Percentiles rank a stretch among this genome's conserved stretches.
These are phyloP conservation scores for Nyctalus aviator DNA, from an alignment of 2,797 vertebrate genomes.

Conservation along the genomic window DNA sequence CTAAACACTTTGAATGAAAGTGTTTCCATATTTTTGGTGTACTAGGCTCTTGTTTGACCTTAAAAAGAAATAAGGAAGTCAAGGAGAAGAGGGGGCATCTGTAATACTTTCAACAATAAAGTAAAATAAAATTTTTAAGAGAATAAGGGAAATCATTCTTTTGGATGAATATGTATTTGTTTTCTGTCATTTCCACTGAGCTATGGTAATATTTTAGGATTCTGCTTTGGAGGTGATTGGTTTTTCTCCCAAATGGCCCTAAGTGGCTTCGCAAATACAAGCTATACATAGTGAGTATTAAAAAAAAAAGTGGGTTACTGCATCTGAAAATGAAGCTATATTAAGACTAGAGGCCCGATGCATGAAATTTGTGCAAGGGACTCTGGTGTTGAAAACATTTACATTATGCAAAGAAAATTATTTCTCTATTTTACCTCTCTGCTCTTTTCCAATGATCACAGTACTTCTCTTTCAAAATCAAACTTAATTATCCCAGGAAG, in stretches of 20 bases:
- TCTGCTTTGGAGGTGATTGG: constrained; percentile 64
- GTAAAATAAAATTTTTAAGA: background rate
- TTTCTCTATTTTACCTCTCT: constrained; percentile 19
- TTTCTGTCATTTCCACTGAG: constrained; percentile 24
- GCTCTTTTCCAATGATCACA: background rate
- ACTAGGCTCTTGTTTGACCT: constrained; percentile 25
- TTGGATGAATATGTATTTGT: constrained; percentile 22
- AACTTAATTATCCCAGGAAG: background rate
- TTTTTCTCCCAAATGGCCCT: constrained; percentile 52
- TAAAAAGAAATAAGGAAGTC: constrained; percentile 58
- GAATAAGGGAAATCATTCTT: constrained; percentile 42
- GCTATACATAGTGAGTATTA: background rate
- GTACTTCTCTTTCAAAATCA: constrained; percentile 26
- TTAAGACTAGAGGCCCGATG: background rate
- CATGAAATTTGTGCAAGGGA: no score
- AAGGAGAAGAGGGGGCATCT: no score
- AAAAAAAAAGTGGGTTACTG: background rate
- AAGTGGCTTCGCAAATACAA: constrained; percentile 36
- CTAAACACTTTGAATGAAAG: constrained; percentile 32
- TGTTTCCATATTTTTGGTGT: constrained; percentile 70
- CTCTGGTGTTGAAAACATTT: background rate
- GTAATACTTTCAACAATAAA: no score
- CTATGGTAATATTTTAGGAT: background rate
- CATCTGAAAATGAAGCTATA: background rate
- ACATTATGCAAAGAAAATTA: background rate